These are phyloP conservation scores for Lepisosteus osseus DNA, from an alignment of 2,113 vertebrate genomes.

Conservation along the genomic window DNA sequence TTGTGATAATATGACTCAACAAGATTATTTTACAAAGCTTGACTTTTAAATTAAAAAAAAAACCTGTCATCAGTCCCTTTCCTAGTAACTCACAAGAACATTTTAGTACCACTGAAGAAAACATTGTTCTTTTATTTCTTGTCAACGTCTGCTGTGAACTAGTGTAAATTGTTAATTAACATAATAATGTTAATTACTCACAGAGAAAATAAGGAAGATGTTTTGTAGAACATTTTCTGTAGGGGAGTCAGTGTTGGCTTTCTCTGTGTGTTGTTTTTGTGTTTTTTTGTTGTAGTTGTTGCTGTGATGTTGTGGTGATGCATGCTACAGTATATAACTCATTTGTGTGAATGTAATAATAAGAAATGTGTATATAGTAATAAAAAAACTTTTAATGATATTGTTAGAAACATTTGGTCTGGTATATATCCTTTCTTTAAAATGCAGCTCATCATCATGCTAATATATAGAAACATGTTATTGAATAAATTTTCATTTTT, in stretches of 20 bases:
- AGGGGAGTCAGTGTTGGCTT: constrained; percentile 12
- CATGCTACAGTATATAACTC: not conserved
- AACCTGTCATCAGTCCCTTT: too few species aligned
- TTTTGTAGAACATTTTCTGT: constrained; percentile 14
- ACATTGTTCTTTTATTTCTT: not conserved
- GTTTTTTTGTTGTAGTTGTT: constrained; percentile 17
- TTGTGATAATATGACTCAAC: too few species aligned
- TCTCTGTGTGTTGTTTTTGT: constrained; percentile 30
- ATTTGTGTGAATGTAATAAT: not conserved
- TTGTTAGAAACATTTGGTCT: too few species aligned
- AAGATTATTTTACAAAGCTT: too few species aligned
- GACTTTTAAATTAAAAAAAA: too few species aligned
- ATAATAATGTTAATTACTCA: not conserved
- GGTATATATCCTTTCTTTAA: too few species aligned
- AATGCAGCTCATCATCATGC: too few species aligned
- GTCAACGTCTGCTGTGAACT: constrained; percentile 43
- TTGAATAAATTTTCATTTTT: too few species aligned
- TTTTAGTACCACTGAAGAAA: not conserved
- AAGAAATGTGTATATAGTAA: not conserved
- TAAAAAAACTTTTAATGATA: not conserved
- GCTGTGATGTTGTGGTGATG: constrained; percentile 11
- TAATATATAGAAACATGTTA: too few species aligned
- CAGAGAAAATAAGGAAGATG: constrained; percentile 20
- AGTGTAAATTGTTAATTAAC: constrained; percentile 26
- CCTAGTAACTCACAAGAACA: too few species aligned